These are phyloP conservation scores for Platysteira castanea DNA, from an alignment of 2,113 vertebrate genomes.

Conservation along the genomic window DNA sequence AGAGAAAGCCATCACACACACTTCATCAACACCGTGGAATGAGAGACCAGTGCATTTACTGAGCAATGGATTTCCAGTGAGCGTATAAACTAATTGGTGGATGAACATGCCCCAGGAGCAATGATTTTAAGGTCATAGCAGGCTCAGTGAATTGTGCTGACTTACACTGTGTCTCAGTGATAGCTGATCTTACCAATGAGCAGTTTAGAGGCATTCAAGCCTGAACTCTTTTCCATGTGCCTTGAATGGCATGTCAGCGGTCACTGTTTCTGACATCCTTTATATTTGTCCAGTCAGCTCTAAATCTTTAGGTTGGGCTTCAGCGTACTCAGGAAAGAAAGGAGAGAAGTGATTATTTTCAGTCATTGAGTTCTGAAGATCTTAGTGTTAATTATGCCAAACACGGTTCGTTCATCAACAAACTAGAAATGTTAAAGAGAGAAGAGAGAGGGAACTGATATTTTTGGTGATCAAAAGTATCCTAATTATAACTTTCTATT, in stretches of 20 bases:
- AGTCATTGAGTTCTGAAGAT: slow-evolving; percentile 92
- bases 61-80: slow-evolving; percentile 78
- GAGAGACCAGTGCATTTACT: slow-evolving; percentile 76
- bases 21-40: slow-evolving; percentile 85
- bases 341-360: slow-evolving; percentile 91
- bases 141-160: slow-evolving; percentile 88
- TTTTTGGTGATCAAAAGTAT: slow-evolving; percentile 49
- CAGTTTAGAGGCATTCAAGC: slow-evolving; percentile 84
- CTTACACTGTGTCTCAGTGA: slow-evolving; percentile 82
- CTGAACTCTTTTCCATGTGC: slow-evolving; percentile 82
- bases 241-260: slow-evolving; percentile 87
- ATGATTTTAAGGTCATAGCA: slow-evolving; percentile 88
- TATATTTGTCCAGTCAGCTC: slow-evolving; percentile 93
- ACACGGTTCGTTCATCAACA: slow-evolving; percentile 81
- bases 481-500: slow-evolving; percentile 33
- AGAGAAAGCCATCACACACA: slow-evolving; percentile 85
- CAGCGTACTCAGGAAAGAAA: slow-evolving; percentile 83
- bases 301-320: slow-evolving; percentile 87
- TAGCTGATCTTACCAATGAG: slow-evolving; percentile 89
- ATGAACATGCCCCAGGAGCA: slow-evolving; percentile 83
- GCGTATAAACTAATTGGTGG: slow-evolving; percentile 83
- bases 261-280: slow-evolving; percentile 87
- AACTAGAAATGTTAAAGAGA: slow-evolving; percentile 75
- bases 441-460: slow-evolving; percentile 43
- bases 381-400: slow-evolving; percentile 88